Conservation (phyloP, 2,113 vertebrate species). For the Pseudorhombus dupliciocellatus region DNA sequence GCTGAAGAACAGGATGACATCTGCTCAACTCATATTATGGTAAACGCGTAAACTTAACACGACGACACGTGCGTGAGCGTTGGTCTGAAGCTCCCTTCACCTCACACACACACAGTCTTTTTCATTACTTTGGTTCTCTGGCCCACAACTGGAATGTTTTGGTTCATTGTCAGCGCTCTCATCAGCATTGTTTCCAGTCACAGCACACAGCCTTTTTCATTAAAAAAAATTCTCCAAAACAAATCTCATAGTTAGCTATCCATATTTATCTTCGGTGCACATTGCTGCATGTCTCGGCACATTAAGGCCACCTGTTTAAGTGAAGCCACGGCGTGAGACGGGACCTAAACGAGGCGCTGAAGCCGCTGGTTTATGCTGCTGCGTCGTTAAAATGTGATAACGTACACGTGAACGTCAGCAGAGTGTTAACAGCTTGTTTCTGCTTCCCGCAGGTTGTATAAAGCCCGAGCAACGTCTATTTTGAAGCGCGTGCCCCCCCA, state of each 20-base stretch:
- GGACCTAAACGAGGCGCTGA: too few species aligned
- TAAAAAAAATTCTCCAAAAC: not conserved
- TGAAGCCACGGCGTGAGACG: too few species aligned
- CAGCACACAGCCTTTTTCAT: not conserved
- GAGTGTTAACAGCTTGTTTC: not conserved
- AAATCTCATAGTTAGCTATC: not conserved
- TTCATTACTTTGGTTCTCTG: not conserved
- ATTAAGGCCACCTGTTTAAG: not conserved
- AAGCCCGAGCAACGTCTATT: not conserved
- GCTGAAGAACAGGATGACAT: not conserved
- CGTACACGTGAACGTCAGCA: not conserved
- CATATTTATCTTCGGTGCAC: not conserved
- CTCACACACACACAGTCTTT: not conserved
- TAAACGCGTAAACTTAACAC: not conserved
- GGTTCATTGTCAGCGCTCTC: not conserved
- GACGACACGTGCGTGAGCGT: not conserved
- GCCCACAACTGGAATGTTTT: not conserved
- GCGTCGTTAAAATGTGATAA: not conserved
- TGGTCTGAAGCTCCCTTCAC: not conserved
- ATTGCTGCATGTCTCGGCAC: not conserved
- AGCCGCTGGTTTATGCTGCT: too few species aligned
- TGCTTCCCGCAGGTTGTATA: not conserved
- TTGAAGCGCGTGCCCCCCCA: not conserved
- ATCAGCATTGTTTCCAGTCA: not conserved
- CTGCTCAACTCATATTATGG: not conserved